Percentiles rank a stretch among this genome's conserved stretches.
Evolutionary conservation across 1,140 invertebrate species (phyloP).

Genomic region (Cydia amplana): DNA sequence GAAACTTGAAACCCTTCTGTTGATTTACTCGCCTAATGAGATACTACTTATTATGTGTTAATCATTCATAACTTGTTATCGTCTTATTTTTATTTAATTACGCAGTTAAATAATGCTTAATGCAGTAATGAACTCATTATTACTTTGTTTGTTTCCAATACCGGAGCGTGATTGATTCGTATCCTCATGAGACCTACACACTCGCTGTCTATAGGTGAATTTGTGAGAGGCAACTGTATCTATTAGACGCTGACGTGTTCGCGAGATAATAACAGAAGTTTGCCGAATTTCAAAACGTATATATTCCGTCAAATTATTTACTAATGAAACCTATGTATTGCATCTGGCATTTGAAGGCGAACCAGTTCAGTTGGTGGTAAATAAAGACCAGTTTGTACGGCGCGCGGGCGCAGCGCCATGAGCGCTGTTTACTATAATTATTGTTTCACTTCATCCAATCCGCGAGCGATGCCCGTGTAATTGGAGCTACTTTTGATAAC

Average conservation of each 20-base stretch:
- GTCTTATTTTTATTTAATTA: conserved; percentile 17
- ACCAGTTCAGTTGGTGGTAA: conserved; percentile 34
- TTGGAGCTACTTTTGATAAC: conserved; percentile 41
- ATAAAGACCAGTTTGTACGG: conserved; percentile 32
- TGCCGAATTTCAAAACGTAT: conserved; percentile 2
- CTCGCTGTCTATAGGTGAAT: neutral
- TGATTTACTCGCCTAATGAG: conserved; percentile 12
- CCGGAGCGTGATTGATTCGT: neutral
- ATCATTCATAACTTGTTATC: neutral
- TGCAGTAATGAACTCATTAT: conserved; percentile 3
- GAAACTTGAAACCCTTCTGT: neutral
- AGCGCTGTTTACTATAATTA: conserved; percentile 31
- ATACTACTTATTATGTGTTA: neutral
- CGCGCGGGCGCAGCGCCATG: conserved; percentile 13
- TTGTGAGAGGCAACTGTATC: neutral
- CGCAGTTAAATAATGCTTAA: conserved; percentile 5
- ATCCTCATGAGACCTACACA: neutral
- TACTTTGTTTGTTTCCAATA: conserved; percentile 11
- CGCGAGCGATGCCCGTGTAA: conserved; percentile 37
- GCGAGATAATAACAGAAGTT: conserved; percentile 3
- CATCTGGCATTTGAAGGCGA: conserved; percentile 37
- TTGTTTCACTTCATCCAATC: conserved; percentile 34
- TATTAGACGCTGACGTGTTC: neutral
- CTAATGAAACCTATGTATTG: conserved; percentile 29
- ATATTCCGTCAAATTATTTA: conserved; percentile 18